These are phyloP conservation scores for Enteromius fasciolatus DNA, from an alignment of 2,797 vertebrate species.

Conservation along the genomic window DNA sequence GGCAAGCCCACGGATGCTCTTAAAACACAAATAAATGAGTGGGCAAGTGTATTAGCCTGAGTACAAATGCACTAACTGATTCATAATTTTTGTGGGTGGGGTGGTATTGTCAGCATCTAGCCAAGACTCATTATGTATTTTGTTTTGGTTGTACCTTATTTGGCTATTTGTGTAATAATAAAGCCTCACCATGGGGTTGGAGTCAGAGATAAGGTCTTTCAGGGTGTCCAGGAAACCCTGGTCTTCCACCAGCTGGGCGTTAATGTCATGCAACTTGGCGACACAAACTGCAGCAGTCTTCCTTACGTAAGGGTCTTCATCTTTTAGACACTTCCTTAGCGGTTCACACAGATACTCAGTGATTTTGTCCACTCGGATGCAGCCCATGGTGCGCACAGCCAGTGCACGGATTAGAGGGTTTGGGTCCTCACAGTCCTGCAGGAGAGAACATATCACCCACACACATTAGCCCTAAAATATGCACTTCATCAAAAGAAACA, in stretches of 20 bases:
- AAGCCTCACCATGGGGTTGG: constrained; percentile 90
- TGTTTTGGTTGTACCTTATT: background rate
- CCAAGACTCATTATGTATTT: background rate
- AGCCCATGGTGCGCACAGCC: constrained; percentile 97
- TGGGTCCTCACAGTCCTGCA: constrained; percentile 94
- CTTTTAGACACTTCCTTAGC: constrained; percentile 95
- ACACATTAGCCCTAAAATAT: background rate
- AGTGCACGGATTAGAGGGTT: constrained; percentile 96
- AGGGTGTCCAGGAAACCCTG: constrained; percentile 96
- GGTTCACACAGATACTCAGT: constrained; percentile 97
- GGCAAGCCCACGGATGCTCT: constrained; percentile 4
- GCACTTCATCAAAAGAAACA: background rate
- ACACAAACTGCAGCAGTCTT: constrained; percentile 96
- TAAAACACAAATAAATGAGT: background rate
- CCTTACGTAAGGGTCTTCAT: constrained; percentile 95
- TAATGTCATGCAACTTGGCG: constrained; percentile 97
- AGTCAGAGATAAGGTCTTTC: constrained; percentile 96
- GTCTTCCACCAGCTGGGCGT: constrained; percentile 94
- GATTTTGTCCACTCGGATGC: constrained; percentile 96
- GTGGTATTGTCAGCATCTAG: background rate
- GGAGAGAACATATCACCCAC: background rate
- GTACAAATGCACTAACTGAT: background rate
- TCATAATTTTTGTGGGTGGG: background rate
- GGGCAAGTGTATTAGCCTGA: background rate
- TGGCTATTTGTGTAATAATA: background rate